Evolutionary conservation across 1,140 invertebrate genomes (phyloP).

Genomic region (Pogonus chalceus): DNA sequence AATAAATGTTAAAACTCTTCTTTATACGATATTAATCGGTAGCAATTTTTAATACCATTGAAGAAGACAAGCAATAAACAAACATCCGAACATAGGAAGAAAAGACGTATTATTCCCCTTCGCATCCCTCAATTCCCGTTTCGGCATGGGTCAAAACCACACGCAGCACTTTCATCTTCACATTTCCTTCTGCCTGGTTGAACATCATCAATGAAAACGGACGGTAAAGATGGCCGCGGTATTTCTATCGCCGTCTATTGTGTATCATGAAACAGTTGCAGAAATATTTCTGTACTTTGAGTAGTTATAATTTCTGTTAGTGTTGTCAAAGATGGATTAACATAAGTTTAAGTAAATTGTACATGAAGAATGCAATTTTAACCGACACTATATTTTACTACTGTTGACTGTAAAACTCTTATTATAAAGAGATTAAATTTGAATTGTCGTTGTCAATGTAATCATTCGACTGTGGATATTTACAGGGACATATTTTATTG

Average conservation of each 20-base stretch:
- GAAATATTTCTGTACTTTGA: not conserved
- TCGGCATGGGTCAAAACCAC: too few relatives aligned
- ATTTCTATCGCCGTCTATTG: not conserved
- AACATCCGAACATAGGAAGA: too few relatives aligned
- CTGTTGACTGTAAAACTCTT: not conserved
- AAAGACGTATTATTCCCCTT: too few relatives aligned
- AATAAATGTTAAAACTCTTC: too few relatives aligned
- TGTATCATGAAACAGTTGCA: not conserved
- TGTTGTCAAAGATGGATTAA: not conserved
- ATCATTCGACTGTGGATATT: too few relatives aligned
- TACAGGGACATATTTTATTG: too few relatives aligned
- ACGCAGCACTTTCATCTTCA: not conserved
- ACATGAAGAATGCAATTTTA: not conserved
- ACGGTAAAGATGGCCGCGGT: not conserved
- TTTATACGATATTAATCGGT: too few relatives aligned
- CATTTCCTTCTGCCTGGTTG: not conserved
- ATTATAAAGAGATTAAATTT: conserved; percentile 4
- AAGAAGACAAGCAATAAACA: too few relatives aligned
- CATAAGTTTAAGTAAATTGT: not conserved
- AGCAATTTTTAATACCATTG: too few relatives aligned
- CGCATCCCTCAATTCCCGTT: too few relatives aligned
- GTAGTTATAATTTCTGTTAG: not conserved
- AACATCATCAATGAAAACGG: not conserved
- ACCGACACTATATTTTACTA: not conserved
- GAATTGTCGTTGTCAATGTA: not conserved